Percentiles rank a stretch among this genome's conserved stretches.
Evolutionary conservation across 1,140 invertebrate genomes (phyloP).

Genomic region (Adelges cooleyi): DNA sequence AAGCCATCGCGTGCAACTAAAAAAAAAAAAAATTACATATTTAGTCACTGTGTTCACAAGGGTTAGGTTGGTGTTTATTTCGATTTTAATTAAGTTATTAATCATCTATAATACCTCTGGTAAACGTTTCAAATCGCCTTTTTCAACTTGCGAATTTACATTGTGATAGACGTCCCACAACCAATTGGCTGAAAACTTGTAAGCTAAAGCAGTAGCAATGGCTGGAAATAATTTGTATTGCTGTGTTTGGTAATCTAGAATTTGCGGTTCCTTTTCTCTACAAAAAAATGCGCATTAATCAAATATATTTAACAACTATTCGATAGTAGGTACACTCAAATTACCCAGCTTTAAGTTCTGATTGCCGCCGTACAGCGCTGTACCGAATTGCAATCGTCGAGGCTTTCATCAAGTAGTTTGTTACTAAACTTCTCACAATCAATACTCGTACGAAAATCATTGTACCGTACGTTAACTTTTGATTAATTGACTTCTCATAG

Average conservation of each 20-base stretch:
- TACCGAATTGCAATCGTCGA: constrained; percentile 77
- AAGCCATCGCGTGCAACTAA: constrained; percentile 75
- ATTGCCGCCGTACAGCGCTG: constrained; percentile 77
- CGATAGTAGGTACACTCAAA: too few relatives aligned
- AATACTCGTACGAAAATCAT: constrained; percentile 88
- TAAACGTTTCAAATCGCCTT: constrained; percentile 61
- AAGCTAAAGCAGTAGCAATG: constrained; percentile 65
- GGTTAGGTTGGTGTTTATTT: too few relatives aligned
- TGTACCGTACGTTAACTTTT: constrained; percentile 82
- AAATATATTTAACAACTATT: neutral
- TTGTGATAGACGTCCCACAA: constrained; percentile 73
- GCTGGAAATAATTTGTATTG: constrained; percentile 80
- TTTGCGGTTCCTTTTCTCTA: constrained; percentile 72
- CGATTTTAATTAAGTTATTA: too few relatives aligned
- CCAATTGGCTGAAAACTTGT: constrained; percentile 57
- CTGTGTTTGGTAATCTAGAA: constrained; percentile 86
- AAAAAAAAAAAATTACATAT: neutral
- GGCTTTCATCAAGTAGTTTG: constrained; percentile 60
- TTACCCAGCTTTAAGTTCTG: constrained; percentile 69
- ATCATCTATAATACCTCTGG: too few relatives aligned
- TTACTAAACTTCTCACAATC: constrained; percentile 56
- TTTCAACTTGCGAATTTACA: constrained; percentile 62
- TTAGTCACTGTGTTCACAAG: too few relatives aligned
- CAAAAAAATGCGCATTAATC: constrained; percentile 34
- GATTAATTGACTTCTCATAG: constrained; percentile 69